A percentile compares a stretch with the other conserved stretches of the same genome.
These are phyloP conservation scores for Itoplectis maculator DNA, from an alignment of 2,888 invertebrate genomes.

Conservation along the genomic window DNA sequence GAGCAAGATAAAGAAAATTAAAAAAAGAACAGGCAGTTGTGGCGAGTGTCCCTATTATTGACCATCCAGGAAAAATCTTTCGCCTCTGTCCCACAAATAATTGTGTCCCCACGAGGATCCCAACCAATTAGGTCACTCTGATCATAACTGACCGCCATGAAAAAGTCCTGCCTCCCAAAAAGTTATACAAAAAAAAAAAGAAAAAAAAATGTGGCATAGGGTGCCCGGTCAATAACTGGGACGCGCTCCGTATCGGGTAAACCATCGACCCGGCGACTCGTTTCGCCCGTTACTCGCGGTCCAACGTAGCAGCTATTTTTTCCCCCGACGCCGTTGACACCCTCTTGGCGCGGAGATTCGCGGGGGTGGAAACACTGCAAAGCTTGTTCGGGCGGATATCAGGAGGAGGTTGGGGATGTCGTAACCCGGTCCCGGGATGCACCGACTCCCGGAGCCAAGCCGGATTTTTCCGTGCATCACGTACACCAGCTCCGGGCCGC, in stretches of 20 bases:
- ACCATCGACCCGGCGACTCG: not conserved
- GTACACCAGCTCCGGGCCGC: constrained; percentile 9
- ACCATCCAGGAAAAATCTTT: too few relatives aligned
- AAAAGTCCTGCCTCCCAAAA: too few relatives aligned
- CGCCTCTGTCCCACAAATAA: too few relatives aligned
- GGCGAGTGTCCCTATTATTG: not conserved
- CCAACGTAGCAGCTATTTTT: constrained; percentile 45
- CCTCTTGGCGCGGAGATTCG: not conserved
- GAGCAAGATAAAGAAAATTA: not conserved
- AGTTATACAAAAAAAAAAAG: too few relatives aligned
- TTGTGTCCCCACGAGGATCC: too few relatives aligned
- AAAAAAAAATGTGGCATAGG: too few relatives aligned
- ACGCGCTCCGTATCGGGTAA: too few relatives aligned
- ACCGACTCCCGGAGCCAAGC: not conserved
- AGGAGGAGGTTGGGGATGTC: not conserved
- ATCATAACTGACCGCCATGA: too few relatives aligned
- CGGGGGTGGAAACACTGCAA: constrained; percentile 21
- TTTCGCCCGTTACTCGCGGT: constrained; percentile 41
- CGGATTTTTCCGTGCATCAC: constrained; percentile 46
- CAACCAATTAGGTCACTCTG: too few relatives aligned
- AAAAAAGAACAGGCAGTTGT: not conserved
- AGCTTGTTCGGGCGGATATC: not conserved
- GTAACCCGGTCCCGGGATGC: not conserved
- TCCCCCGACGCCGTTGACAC: constrained; percentile 13
- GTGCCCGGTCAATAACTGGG: too few relatives aligned